phyloP scores from a whole-genome alignment of 2,888 invertebrate genomes.

The Lumbricus terrestris region DNA sequence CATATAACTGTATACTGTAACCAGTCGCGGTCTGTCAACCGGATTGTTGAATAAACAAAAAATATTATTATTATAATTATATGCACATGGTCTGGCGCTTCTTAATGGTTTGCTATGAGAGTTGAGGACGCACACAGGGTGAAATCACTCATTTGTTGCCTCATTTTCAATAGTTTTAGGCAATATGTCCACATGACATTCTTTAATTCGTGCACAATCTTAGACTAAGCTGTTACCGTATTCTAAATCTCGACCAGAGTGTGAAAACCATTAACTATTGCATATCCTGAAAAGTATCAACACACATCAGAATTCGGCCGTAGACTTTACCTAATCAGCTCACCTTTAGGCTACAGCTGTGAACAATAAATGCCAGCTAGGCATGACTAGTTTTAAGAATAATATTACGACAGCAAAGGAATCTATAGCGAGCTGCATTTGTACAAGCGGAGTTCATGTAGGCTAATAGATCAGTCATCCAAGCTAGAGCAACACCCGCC shows the following conservation, averaged over 20 bases:
- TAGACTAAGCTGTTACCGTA: neutral
- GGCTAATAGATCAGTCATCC: too few species aligned
- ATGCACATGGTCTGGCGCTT: too few species aligned
- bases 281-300: neutral
- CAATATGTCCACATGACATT: neutral
- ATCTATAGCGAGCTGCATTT: neutral
- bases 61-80: too few species aligned
- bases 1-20: too few species aligned
- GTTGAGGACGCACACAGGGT: too few species aligned
- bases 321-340: neutral
- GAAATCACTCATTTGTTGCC: neutral
- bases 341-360: neutral
- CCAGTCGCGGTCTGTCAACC: too few species aligned
- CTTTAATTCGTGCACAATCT: neutral
- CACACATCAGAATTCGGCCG: neutral
- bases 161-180: too few species aligned
- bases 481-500: neutral
- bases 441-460: too few species aligned
- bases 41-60: too few species aligned
- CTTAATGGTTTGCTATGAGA: too few species aligned
- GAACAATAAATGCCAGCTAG: neutral
- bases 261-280: neutral
- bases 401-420: too few species aligned
- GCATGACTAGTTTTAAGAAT: neutral
- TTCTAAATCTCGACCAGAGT: neutral